Conservation (phyloP, 2,797 vertebrate genomes). For the Coendou prehensilis region DNA sequence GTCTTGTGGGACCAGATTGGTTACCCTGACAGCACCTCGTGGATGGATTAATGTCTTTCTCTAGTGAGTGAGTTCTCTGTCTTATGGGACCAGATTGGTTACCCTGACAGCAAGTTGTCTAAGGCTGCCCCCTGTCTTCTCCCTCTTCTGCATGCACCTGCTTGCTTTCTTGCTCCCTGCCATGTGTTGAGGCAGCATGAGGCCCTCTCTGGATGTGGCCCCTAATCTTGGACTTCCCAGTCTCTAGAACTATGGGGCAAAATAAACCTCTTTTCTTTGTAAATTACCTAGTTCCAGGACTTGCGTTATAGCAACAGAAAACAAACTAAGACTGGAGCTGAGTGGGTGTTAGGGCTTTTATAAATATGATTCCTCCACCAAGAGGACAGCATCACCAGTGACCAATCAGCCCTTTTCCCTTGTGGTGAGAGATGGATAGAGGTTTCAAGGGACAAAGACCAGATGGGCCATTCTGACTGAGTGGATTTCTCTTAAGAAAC, state of each 20-base stretch:
- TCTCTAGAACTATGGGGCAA: background rate
- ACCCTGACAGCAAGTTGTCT: background rate
- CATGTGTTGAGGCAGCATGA: background rate
- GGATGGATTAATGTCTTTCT: background rate
- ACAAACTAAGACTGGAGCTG: background rate
- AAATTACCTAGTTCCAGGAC: background rate
- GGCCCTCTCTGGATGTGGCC: background rate
- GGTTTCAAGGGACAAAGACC: background rate
- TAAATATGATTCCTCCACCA: background rate
- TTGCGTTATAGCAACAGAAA: background rate
- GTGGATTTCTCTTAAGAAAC: background rate
- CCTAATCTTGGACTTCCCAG: background rate
- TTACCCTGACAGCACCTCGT: background rate
- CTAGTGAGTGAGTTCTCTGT: background rate
- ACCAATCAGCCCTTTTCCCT: background rate
- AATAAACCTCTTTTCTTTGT: background rate
- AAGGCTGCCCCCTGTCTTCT: accelerated
- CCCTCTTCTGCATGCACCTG: background rate
- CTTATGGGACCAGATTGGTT: background rate
- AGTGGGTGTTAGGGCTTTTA: background rate
- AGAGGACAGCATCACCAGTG: background rate
- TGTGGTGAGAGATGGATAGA: background rate
- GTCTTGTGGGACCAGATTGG: background rate
- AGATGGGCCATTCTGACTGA: background rate
- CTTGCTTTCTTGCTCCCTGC: background rate